A percentile compares a stretch with the other conserved stretches of the same genome.
Evolutionary conservation across 2,113 vertebrate genomes (phyloP).

Genomic region (Electrona antarctica): DNA sequence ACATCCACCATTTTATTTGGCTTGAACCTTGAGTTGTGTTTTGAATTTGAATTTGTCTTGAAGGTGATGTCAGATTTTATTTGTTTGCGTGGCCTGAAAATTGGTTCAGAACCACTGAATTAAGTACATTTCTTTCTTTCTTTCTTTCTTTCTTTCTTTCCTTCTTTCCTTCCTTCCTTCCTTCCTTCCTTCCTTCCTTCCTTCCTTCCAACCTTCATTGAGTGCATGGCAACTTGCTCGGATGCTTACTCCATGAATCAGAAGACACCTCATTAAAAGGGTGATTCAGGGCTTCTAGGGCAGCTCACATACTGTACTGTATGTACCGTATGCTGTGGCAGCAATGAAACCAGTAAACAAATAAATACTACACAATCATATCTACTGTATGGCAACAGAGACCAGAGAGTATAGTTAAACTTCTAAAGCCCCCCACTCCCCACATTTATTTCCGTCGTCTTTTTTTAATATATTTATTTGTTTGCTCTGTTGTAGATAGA

Average conservation of each 20-base stretch:
- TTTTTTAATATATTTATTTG: constrained; percentile 35
- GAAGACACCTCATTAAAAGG: background rate
- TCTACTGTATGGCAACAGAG: constrained; percentile 21
- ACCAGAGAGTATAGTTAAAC: constrained; percentile 37
- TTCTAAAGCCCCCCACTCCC: constrained; percentile 40
- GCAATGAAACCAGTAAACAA: constrained; percentile 18
- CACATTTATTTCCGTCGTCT: constrained; percentile 63
- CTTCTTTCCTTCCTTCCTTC: background rate
- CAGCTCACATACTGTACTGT: background rate
- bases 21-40: too few relatives aligned
- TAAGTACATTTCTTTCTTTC: too few relatives aligned
- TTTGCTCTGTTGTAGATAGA: constrained; percentile 44
- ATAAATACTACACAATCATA: background rate
- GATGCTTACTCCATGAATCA: background rate
- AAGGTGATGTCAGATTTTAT: too few relatives aligned
- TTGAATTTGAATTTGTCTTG: too few relatives aligned
- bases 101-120: too few relatives aligned
- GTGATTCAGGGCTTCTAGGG: background rate
- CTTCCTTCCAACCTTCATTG: background rate
- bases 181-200: background rate
- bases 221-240: constrained; percentile 4
- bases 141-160: too few relatives aligned
- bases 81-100: too few relatives aligned
- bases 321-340: background rate
- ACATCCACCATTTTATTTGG: too few relatives aligned